phyloP scores from a whole-genome alignment of 2,888 invertebrate species.

The Thera britannica region DNA sequence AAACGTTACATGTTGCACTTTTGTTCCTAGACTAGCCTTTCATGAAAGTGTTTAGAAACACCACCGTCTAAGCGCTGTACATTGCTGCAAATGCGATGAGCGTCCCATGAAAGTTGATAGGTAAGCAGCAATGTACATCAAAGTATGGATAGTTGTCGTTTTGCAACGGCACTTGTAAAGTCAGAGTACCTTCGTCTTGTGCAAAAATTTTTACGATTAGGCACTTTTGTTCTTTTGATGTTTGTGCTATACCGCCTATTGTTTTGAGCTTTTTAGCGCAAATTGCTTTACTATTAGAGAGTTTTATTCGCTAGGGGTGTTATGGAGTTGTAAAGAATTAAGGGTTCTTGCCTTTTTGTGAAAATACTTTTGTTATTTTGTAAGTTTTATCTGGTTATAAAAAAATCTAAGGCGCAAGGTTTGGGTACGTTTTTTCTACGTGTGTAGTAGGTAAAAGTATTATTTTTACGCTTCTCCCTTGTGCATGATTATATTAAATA shows the following conservation, averaged over 20 bases:
- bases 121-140: slow-evolving; percentile 1
- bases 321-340: slow-evolving; percentile 15
- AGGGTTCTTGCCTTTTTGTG: background rate
- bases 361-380: background rate
- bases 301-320: slow-evolving; percentile 24
- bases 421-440: background rate
- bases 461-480: no score
- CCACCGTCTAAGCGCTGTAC: background rate
- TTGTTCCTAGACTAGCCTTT: background rate
- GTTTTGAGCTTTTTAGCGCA: slow-evolving; percentile 61
- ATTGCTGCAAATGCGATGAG: slow-evolving; percentile 1
- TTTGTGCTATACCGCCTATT: slow-evolving; percentile 39
- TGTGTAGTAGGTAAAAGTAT: background rate
- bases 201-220: slow-evolving; percentile 76
- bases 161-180: slow-evolving; percentile 14
- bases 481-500: no score
- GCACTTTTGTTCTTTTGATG: slow-evolving; percentile 60
- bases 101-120: background rate
- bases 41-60: background rate
- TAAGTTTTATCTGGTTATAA: background rate
- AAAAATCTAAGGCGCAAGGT: background rate
- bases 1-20: background rate
- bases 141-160: background rate
- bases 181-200: slow-evolving; percentile 46
- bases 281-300: slow-evolving; percentile 53